Conservation (phyloP, 2,888 invertebrate genomes). For the Heliconius cydno region DNA sequence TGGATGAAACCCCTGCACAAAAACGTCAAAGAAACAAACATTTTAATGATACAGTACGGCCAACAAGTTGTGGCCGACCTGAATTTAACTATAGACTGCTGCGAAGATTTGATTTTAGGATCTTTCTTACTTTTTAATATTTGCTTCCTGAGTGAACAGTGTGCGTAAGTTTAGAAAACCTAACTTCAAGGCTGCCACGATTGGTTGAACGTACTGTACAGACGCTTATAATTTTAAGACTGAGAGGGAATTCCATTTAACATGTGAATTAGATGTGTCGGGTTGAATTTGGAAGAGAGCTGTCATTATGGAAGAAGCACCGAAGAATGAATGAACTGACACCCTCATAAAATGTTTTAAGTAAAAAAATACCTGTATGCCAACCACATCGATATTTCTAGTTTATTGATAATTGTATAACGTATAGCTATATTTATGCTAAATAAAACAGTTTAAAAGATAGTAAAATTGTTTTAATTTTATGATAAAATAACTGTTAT, state of each 20-base stretch:
- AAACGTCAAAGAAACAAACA: conserved; percentile 80
- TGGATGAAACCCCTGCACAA: conserved; percentile 78
- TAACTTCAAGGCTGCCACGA: too few species aligned
- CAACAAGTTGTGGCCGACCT: too few species aligned
- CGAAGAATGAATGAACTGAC: conserved; percentile 22
- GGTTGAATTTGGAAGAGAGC: conserved; percentile 60
- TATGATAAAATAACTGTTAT: not conserved
- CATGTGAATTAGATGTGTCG: conserved; percentile 81
- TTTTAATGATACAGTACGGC: conserved; percentile 67
- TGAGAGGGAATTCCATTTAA: conserved; percentile 81
- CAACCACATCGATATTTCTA: not conserved
- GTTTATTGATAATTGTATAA: not conserved
- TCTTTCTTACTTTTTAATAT: too few species aligned
- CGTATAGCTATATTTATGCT: too few species aligned
- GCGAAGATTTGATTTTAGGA: too few species aligned
- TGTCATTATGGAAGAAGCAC: conserved; percentile 58
- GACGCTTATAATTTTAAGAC: conserved; percentile 75
- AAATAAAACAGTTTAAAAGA: too few species aligned
- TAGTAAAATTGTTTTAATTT: not conserved
- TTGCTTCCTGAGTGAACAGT: too few species aligned
- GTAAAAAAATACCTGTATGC: not conserved
- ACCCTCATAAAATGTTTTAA: conserved; percentile 9
- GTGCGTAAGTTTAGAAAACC: too few species aligned
- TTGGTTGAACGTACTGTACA: conserved; percentile 41
- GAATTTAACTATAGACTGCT: too few species aligned